Evolutionary conservation across 2,888 invertebrate species (phyloP).

Genomic region (Portevinia maculata): DNA sequence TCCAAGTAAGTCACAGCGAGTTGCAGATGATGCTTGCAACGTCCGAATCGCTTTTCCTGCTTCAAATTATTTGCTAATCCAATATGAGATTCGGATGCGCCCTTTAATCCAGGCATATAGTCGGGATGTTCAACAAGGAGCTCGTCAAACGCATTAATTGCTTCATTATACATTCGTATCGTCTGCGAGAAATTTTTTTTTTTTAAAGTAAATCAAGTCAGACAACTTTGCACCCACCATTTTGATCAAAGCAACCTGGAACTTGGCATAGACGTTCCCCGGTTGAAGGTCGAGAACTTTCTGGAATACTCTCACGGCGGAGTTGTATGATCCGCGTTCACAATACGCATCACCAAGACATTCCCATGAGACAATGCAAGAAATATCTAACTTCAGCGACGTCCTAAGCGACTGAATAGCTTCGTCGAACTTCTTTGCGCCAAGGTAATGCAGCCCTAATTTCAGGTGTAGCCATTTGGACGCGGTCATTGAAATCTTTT

Average conservation of each 20-base stretch:
- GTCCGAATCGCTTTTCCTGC: slow-evolving; percentile 87
- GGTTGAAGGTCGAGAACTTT: slow-evolving; percentile 88
- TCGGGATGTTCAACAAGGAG: slow-evolving; percentile 85
- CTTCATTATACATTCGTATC: slow-evolving; percentile 82
- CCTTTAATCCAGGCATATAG: slow-evolving; percentile 90
- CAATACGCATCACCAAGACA: slow-evolving; percentile 95
- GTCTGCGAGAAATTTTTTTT: slow-evolving; percentile 75
- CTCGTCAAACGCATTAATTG: slow-evolving; percentile 87
- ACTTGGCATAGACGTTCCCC: slow-evolving; percentile 87
- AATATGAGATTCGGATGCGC: slow-evolving; percentile 91
- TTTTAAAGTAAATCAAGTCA: background rate
- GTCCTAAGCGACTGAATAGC: slow-evolving; percentile 91
- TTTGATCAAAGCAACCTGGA: slow-evolving; percentile 91
- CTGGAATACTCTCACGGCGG: slow-evolving; percentile 94
- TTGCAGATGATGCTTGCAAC: slow-evolving; percentile 89
- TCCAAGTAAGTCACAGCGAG: slow-evolving; percentile 85
- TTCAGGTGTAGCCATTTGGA: slow-evolving; percentile 92
- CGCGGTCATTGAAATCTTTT: slow-evolving; percentile 83
- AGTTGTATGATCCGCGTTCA: slow-evolving; percentile 93
- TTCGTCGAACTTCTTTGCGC: slow-evolving; percentile 87
- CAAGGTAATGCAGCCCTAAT: slow-evolving; percentile 91
- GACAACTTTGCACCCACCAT: slow-evolving; percentile 75
- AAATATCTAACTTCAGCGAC: slow-evolving; percentile 87
- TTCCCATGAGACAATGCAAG: slow-evolving; percentile 92
- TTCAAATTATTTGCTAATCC: slow-evolving; percentile 88